A percentile compares a stretch with the other conserved stretches of the same genome.
Evolutionary conservation across 2,113 vertebrate species (phyloP).

Genomic region (Sarotherodon lohbergeri): DNA sequence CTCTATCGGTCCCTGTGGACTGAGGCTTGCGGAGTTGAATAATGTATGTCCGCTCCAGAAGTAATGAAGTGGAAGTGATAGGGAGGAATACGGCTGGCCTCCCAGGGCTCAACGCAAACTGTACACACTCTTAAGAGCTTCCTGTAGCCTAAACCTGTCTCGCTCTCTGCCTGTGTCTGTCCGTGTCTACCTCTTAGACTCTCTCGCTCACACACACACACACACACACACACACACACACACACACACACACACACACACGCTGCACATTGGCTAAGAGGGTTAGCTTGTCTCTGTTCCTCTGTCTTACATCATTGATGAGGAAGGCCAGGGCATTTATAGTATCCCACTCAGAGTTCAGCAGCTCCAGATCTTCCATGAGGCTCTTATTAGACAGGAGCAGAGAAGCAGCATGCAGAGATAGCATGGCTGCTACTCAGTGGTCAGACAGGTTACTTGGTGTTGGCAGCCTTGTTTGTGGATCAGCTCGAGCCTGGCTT

Average conservation of each 20-base stretch:
- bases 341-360: constrained; percentile 53
- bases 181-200: constrained; percentile 3
- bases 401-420: background rate
- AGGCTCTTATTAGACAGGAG: constrained; percentile 24
- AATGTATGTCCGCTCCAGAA: constrained; percentile 68
- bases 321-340: constrained; percentile 67
- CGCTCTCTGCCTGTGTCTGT: constrained; percentile 25
- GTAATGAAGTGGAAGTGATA: constrained; percentile 78
- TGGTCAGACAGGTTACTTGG: constrained; percentile 26
- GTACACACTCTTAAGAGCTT: constrained; percentile 67
- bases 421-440: constrained; percentile 12
- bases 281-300: constrained; percentile 72
- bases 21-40: constrained; percentile 64
- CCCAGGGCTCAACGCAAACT: constrained; percentile 67
- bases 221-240: background rate
- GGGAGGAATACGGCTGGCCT: constrained; percentile 67
- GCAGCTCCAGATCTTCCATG: constrained; percentile 32
- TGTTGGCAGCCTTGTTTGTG: constrained; percentile 52
- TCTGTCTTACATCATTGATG: constrained; percentile 74
- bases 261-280: constrained; percentile 62
- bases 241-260: background rate
- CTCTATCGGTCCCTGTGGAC: constrained; percentile 68
- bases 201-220: background rate
- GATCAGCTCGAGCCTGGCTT: background rate
- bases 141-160: constrained; percentile 54